Conservation (phyloP, 2,113 vertebrate genomes). For the Rostratula benghalensis region DNA sequence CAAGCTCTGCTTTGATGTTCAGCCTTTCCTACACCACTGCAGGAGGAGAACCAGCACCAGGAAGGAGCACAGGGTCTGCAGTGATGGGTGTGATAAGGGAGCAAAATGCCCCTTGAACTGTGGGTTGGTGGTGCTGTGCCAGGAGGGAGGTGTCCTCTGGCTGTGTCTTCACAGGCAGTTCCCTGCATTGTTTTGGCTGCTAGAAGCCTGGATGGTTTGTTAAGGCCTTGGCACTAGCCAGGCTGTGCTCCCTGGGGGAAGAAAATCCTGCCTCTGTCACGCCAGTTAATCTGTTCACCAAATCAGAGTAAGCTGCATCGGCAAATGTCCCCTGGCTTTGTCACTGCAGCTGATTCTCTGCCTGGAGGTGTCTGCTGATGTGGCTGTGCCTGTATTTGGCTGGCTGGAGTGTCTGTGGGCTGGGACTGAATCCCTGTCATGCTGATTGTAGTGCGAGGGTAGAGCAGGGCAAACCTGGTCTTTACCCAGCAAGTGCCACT, state of each 20-base stretch:
- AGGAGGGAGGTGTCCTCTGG: not conserved
- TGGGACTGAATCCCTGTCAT: rapidly evolving
- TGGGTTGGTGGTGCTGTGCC: not conserved
- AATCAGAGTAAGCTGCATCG: not conserved
- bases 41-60: not conserved
- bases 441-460: not conserved
- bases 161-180: rapidly evolving
- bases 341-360: not conserved
- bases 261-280: not conserved
- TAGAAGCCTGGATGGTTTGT: not conserved
- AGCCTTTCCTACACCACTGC: rapidly evolving
- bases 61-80: not conserved
- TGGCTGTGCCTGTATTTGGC: not conserved
- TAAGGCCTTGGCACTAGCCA: too few relatives aligned
- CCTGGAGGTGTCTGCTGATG: not conserved
- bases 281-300: not conserved
- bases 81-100: not conserved
- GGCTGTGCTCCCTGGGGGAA: not conserved
- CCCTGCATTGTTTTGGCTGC: rapidly evolving
- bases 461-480: not conserved
- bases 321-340: not conserved
- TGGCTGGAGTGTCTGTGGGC: not conserved
- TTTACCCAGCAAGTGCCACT: rapidly evolving
- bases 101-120: not conserved
- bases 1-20: not conserved